Evolutionary conservation across 1,140 invertebrate species (phyloP).

Genomic region (Papilio machaon): DNA sequence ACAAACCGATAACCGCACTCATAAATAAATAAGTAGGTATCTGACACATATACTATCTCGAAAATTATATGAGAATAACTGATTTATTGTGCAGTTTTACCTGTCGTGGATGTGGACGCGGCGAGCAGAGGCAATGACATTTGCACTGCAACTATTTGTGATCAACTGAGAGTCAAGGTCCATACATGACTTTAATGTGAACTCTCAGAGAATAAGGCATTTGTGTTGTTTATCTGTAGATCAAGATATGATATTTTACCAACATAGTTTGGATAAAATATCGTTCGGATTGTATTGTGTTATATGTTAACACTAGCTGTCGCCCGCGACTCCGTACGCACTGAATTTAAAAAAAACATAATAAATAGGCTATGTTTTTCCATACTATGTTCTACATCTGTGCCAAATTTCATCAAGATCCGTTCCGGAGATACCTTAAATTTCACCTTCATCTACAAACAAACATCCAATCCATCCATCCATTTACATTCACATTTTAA

Average conservation of each 20-base stretch:
- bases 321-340: no score
- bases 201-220: neutral
- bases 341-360: no score
- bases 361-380: no score
- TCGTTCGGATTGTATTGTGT: neutral
- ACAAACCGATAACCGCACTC: constrained; percentile 71
- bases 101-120: neutral
- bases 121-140: neutral
- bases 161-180: constrained; percentile 21
- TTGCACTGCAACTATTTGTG: constrained; percentile 4
- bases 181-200: neutral
- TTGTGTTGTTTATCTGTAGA: neutral
- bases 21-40: constrained; percentile 64
- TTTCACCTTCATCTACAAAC: no score
- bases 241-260: neutral
- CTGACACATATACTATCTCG: constrained; percentile 48
- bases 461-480: no score
- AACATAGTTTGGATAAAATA: neutral
- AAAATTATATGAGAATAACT: constrained; percentile 41
- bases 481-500: no score
- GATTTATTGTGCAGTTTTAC: constrained; percentile 29
- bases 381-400: no score
- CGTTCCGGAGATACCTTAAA: no score
- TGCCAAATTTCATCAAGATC: no score
- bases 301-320: neutral